Evolutionary conservation across 2,797 vertebrate genomes (phyloP).

Genomic region (Austrolebias charrua): DNA sequence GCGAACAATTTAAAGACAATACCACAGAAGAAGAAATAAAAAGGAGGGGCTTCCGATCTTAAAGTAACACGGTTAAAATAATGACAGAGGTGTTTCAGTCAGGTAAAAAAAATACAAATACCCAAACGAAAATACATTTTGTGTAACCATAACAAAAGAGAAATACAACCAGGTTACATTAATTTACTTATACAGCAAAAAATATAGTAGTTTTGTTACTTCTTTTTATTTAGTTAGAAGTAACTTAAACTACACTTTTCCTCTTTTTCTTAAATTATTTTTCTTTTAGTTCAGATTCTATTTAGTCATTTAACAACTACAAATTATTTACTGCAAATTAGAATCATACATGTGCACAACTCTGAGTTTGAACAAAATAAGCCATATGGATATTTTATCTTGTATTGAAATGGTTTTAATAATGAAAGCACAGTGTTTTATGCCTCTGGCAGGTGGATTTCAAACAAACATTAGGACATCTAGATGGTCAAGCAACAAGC

Average conservation of each 20-base stretch:
- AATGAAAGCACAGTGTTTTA: background rate
- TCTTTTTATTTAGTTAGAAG: background rate
- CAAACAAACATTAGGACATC: background rate
- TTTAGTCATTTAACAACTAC: background rate
- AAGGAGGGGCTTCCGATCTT: too few relatives aligned
- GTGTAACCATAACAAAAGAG: too few relatives aligned
- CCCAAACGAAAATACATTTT: too few relatives aligned
- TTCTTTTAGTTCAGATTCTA: background rate
- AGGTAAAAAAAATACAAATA: too few relatives aligned
- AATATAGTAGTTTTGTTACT: background rate
- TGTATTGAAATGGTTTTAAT: background rate
- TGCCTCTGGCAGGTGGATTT: background rate
- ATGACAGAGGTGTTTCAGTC: too few relatives aligned
- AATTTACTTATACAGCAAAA: too few relatives aligned
- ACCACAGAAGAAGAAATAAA: too few relatives aligned
- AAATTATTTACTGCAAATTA: background rate
- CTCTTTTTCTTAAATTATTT: background rate
- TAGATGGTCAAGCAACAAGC: constrained; percentile 1
- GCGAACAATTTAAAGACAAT: too few relatives aligned
- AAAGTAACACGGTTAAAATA: too few relatives aligned
- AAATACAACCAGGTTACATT: too few relatives aligned
- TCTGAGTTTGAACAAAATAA: background rate
- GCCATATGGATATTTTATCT: background rate
- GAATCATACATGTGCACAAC: background rate
- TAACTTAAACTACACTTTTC: background rate